Percentiles rank a stretch among this genome's conserved stretches.
These are phyloP conservation scores for Patagioenas fasciata DNA, from an alignment of 2,113 vertebrate genomes.

Conservation along the genomic window DNA sequence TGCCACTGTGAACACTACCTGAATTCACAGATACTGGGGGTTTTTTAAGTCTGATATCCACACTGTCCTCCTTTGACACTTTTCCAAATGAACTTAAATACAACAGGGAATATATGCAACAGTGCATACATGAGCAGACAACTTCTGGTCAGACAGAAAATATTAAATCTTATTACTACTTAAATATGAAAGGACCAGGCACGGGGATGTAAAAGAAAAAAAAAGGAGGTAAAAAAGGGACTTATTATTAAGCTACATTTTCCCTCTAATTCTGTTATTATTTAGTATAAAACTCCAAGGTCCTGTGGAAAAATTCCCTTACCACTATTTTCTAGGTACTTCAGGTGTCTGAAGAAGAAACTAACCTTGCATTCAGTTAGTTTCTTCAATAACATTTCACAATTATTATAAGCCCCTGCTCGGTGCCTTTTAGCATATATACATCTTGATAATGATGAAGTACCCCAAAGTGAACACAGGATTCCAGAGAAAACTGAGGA, in stretches of 20 bases:
- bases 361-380: background rate
- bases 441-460: background rate
- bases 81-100: background rate
- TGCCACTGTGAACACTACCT: background rate
- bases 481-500: background rate
- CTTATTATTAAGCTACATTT: background rate
- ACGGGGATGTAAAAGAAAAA: background rate
- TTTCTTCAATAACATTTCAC: background rate
- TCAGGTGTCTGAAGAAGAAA: background rate
- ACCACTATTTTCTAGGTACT: background rate
- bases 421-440: fast-evolving
- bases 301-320: background rate
- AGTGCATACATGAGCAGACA: background rate
- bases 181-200: background rate
- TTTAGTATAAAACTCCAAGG: background rate
- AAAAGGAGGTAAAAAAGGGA: background rate
- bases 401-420: background rate
- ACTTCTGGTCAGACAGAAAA: background rate
- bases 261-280: background rate
- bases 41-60: background rate
- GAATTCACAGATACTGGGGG: background rate
- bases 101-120: background rate
- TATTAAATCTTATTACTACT: background rate
- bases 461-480: background rate
- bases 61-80: background rate